Conservation (phyloP, 2,797 vertebrate genomes). For the Hozukius guyotensis region DNA sequence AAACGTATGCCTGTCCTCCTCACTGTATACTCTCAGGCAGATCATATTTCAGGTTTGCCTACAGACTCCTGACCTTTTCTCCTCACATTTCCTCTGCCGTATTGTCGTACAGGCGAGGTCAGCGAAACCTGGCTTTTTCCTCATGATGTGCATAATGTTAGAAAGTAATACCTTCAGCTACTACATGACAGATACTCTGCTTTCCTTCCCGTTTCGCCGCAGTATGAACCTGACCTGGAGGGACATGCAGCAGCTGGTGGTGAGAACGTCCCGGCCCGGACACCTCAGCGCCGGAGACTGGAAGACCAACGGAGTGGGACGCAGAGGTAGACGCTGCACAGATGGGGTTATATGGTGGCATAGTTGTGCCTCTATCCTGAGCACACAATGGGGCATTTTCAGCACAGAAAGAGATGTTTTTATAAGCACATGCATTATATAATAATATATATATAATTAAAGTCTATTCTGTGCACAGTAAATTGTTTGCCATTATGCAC, state of each 20-base stretch:
- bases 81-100: conserved; percentile 47
- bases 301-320: conserved; percentile 93
- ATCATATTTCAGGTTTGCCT: conserved; percentile 45
- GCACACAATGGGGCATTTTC: background rate
- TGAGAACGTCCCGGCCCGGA: conserved; percentile 90
- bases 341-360: background rate
- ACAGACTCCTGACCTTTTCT: conserved; percentile 57
- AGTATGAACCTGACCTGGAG: conserved; percentile 98
- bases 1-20: conserved; percentile 1
- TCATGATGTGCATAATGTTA: conserved; percentile 38
- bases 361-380: conserved; percentile 2
- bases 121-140: conserved; percentile 23
- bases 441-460: background rate
- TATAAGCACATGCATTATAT: background rate
- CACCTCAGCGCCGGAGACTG: conserved; percentile 93
- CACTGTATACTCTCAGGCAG: background rate
- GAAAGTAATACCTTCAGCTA: conserved; percentile 35
- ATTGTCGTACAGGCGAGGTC: conserved; percentile 46
- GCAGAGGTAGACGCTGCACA: conserved; percentile 85
- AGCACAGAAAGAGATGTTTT: background rate
- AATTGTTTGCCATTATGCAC: background rate
- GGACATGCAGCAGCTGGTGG: conserved; percentile 98
- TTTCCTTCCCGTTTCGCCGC: conserved; percentile 14
- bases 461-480: background rate
- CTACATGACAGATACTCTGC: conserved; percentile 24